These are phyloP conservation scores for Pyralis farinalis DNA, from an alignment of 2,888 invertebrate species.

Conservation along the genomic window DNA sequence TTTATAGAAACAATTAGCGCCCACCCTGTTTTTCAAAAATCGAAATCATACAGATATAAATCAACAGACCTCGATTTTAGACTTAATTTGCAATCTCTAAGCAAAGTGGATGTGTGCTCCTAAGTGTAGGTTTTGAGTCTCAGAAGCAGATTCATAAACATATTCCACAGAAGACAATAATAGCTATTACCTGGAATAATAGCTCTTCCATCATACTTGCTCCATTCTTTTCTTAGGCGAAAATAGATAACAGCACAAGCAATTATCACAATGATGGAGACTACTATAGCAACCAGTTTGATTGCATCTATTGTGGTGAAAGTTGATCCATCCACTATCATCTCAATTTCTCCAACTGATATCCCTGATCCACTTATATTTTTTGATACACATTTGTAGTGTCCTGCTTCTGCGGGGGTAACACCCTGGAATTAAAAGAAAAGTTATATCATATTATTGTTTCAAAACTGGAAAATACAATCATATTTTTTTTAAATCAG, in stretches of 20 bases:
- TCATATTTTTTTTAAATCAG: too few species aligned
- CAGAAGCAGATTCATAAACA: too few species aligned
- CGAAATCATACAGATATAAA: too few species aligned
- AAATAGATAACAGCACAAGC: conserved; percentile 65
- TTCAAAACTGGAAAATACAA: too few species aligned
- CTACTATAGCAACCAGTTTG: conserved; percentile 65
- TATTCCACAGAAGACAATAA: too few species aligned
- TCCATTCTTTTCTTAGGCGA: conserved; percentile 63
- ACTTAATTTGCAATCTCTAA: too few species aligned
- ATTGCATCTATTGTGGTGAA: conserved; percentile 65
- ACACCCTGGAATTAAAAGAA: conserved; percentile 69
- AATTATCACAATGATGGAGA: conserved; percentile 67
- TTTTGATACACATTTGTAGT: conserved; percentile 84
- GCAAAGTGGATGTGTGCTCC: too few species aligned
- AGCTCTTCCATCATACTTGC: conserved; percentile 58
- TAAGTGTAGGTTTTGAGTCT: too few species aligned
- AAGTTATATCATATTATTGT: too few species aligned
- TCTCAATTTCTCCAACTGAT: conserved; percentile 79
- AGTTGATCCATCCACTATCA: conserved; percentile 76
- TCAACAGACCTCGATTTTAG: too few species aligned
- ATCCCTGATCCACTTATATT: conserved; percentile 74
- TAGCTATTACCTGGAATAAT: conserved; percentile 66
- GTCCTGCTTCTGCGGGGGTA: conserved; percentile 82
- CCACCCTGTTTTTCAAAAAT: too few species aligned
- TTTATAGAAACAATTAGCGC: too few species aligned